These are phyloP conservation scores for Parnassius orleans DNA, from an alignment of 2,888 invertebrate species.

Conservation along the genomic window DNA sequence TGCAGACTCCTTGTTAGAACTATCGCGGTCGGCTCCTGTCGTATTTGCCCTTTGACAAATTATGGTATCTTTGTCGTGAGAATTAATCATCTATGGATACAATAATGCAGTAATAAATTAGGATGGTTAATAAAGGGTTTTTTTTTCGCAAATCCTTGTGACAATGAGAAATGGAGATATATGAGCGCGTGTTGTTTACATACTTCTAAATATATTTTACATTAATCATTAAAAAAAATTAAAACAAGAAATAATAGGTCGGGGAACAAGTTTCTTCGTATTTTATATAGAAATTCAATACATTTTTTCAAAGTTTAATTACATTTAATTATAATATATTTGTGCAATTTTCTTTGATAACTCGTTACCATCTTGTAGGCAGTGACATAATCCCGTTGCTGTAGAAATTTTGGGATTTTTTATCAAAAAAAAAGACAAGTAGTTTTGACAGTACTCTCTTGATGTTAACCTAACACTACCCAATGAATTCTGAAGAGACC, in stretches of 20 bases:
- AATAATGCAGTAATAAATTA: slow-evolving; percentile 24
- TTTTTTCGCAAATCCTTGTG: slow-evolving; percentile 14
- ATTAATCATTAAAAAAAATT: slow-evolving; percentile 2
- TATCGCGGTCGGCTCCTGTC: slow-evolving; percentile 62
- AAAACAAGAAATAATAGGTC: background rate
- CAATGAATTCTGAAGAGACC: no score
- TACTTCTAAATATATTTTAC: slow-evolving; percentile 5
- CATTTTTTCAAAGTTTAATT: no score
- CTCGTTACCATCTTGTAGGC: no score
- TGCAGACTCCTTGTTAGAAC: slow-evolving; percentile 54
- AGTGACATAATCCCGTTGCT: no score
- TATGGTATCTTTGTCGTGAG: slow-evolving; percentile 21
- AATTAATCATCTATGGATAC: slow-evolving; percentile 21
- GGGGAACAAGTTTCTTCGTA: no score
- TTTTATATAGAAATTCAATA: no score
- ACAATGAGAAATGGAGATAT: slow-evolving; percentile 18
- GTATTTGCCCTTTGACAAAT: slow-evolving; percentile 73
- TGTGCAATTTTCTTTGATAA: no score
- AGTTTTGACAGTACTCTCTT: no score
- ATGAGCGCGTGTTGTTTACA: background rate
- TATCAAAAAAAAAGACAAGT: no score
- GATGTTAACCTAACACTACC: no score
- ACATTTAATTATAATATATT: no score
- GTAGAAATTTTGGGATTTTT: no score
- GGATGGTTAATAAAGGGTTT: slow-evolving; percentile 21